phyloP scores from a whole-genome alignment of 2,888 invertebrate genomes.

The Drosophila fungiperda region DNA sequence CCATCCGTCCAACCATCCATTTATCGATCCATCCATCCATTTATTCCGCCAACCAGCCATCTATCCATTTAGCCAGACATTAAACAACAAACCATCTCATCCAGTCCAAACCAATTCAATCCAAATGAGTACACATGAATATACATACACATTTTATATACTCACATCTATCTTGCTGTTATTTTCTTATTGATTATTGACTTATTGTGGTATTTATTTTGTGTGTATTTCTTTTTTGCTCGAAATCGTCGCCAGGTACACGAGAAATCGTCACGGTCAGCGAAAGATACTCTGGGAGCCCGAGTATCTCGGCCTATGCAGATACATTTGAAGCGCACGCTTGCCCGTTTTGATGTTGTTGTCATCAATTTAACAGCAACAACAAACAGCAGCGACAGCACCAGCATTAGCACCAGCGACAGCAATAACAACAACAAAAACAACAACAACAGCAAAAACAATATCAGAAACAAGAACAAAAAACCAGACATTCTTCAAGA shows the following conservation, averaged over 20 bases:
- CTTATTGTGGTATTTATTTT: conserved; percentile 69
- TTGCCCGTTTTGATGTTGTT: conserved; percentile 79
- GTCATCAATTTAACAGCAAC: conserved; percentile 77
- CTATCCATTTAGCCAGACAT: conserved; percentile 9
- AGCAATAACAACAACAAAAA: conserved; percentile 5
- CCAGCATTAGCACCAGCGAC: conserved; percentile 40
- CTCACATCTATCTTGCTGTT: conserved; percentile 37
- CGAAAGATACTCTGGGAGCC: conserved; percentile 57
- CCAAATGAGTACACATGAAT: conserved; percentile 35
- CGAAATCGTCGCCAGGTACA: conserved; percentile 70
- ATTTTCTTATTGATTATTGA: conserved; percentile 72
- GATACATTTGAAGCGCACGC: conserved; percentile 81
- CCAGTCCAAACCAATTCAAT: conserved; percentile 33
- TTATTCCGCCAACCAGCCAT: conserved; percentile 1
- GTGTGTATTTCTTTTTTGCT: conserved; percentile 34
- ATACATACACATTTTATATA: conserved; percentile 28
- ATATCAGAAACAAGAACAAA: conserved; percentile 43
- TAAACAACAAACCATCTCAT: conserved; percentile 23
- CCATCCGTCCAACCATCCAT: conserved; percentile 11
- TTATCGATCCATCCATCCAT: conserved; percentile 9
- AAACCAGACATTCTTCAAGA: conserved; percentile 71
- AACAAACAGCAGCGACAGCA: conserved; percentile 37
- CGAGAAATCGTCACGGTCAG: conserved; percentile 74
- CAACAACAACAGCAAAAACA: conserved; percentile 49
- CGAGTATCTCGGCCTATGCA: conserved; percentile 63